Conservation (phyloP, 2,888 invertebrate species). For the Dichetophora obliterata region DNA sequence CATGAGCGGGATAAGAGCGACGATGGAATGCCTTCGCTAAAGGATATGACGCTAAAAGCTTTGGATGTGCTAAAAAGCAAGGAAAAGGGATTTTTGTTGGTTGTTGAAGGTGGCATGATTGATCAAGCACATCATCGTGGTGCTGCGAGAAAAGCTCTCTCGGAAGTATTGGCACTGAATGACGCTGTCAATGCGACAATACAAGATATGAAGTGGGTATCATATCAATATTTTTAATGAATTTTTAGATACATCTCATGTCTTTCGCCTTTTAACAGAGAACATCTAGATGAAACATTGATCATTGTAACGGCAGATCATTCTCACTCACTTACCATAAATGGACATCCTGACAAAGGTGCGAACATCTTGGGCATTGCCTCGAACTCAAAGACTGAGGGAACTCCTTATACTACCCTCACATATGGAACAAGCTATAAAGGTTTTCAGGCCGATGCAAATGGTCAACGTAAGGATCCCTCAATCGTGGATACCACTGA, state of each 20-base stretch:
- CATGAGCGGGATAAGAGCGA: constrained; percentile 76
- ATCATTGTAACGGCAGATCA: constrained; percentile 90
- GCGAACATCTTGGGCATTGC: constrained; percentile 79
- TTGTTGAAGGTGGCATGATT: constrained; percentile 90
- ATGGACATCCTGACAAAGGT: constrained; percentile 81
- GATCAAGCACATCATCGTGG: constrained; percentile 90
- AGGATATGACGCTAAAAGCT: constrained; percentile 84
- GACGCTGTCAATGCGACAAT: constrained; percentile 80
- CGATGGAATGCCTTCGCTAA: constrained; percentile 81
- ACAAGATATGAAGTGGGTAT: constrained; percentile 71
- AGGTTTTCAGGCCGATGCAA: constrained; percentile 73
- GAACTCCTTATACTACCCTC: constrained; percentile 81
- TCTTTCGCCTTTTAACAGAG: constrained; percentile 49
- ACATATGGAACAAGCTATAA: constrained; percentile 83
- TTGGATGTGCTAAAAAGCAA: constrained; percentile 80
- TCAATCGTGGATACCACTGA: constrained; percentile 73
- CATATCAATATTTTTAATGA: background rate
- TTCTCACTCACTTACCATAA: constrained; percentile 82
- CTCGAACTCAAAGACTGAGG: constrained; percentile 74
- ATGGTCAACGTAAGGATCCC: constrained; percentile 75
- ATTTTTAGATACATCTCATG: background rate
- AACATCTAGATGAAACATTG: constrained; percentile 76
- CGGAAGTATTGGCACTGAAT: constrained; percentile 84
- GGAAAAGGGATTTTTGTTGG: constrained; percentile 78
- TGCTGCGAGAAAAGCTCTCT: constrained; percentile 80